phyloP scores from a whole-genome alignment of 2,113 vertebrate genomes.

The Podilymbus podiceps region DNA sequence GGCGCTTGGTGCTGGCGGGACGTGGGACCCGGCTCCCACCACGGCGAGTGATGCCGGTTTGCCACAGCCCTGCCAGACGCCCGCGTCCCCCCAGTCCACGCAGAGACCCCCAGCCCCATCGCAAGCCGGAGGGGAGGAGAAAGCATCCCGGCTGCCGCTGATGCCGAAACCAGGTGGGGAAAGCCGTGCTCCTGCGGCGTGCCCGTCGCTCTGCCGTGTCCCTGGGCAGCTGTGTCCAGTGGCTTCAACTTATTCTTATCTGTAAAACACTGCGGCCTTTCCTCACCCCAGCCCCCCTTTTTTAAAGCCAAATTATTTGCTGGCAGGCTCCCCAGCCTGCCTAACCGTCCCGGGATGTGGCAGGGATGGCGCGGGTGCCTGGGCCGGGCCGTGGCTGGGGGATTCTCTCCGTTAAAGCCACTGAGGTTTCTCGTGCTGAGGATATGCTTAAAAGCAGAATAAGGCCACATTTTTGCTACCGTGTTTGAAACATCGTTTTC shows the following conservation, averaged over 20 bases:
- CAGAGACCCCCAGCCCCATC: background rate
- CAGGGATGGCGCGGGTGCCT: background rate
- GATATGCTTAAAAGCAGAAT: background rate
- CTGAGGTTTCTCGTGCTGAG: fast-evolving
- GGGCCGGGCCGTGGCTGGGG: background rate
- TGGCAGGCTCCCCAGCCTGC: background rate
- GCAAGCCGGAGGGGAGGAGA: background rate
- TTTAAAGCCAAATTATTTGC: background rate
- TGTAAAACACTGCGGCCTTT: background rate
- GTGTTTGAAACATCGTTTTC: background rate
- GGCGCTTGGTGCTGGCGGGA: fast-evolving
- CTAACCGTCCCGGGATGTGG: background rate
- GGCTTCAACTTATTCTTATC: background rate
- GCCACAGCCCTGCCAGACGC: background rate
- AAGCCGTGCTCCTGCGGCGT: fast-evolving
- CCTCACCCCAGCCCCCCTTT: fast-evolving
- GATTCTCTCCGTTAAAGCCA: fast-evolving
- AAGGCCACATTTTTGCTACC: background rate
- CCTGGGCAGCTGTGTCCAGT: background rate
- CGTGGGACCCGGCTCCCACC: background rate
- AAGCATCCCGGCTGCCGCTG: background rate
- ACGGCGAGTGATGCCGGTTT: fast-evolving
- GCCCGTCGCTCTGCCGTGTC: background rate
- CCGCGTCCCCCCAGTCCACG: background rate
- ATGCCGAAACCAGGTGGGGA: background rate